These are phyloP conservation scores for Rachycentron canadum DNA, from an alignment of 2,797 vertebrate genomes.

Conservation along the genomic window DNA sequence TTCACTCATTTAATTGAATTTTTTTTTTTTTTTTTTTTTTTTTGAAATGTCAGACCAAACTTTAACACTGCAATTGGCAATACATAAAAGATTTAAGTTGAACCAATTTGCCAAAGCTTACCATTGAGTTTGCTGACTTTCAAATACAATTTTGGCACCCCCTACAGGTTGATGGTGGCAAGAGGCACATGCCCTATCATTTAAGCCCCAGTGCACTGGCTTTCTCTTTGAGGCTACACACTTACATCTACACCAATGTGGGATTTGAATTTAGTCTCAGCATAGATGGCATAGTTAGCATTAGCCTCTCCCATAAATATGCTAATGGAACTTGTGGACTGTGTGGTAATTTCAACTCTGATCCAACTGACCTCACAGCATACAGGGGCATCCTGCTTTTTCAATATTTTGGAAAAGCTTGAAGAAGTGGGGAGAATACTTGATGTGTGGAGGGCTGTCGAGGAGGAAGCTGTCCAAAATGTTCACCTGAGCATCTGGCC, in stretches of 20 bases:
- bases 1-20: no score
- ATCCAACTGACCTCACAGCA: constrained; percentile 67
- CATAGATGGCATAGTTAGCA: constrained; percentile 55
- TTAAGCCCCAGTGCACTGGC: constrained; percentile 40
- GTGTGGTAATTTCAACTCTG: constrained; percentile 79
- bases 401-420: constrained; percentile 66
- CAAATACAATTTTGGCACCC: constrained; percentile 61
- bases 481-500: constrained; percentile 60
- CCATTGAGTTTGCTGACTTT: constrained; percentile 25
- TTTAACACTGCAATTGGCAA: background rate
- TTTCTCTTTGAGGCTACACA: constrained; percentile 65
- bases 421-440: constrained; percentile 68
- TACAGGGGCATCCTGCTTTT: constrained; percentile 34
- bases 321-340: constrained; percentile 75
- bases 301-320: constrained; percentile 76
- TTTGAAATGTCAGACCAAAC: no score
- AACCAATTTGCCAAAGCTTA: background rate
- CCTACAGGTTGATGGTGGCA: constrained; percentile 79
- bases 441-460: constrained; percentile 74
- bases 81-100: background rate
- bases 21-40: background rate
- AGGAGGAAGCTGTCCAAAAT: constrained; percentile 65
- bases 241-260: constrained; percentile 58
- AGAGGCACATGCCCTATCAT: constrained; percentile 69
- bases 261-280: constrained; percentile 73